Percentiles rank a stretch among this genome's conserved stretches.
Evolutionary conservation across 2,797 vertebrate species (phyloP).

Genomic region (Sebastes elongatus): DNA sequence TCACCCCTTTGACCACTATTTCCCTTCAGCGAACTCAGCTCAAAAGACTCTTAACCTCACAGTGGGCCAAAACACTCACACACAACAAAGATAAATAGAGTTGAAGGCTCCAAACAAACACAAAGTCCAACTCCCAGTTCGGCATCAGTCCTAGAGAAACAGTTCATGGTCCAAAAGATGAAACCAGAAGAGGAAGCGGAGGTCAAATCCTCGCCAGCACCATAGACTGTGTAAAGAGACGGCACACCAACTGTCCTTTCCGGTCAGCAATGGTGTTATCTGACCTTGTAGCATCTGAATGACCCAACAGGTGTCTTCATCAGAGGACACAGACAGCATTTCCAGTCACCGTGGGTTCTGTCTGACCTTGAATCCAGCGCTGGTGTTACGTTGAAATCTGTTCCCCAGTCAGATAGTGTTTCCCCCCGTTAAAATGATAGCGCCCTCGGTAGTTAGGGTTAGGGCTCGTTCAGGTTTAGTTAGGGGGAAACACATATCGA

Average conservation of each 20-base stretch:
- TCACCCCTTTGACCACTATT: neutral
- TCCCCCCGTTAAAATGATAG: too few relatives aligned
- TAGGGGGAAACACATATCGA: neutral
- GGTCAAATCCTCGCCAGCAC: too few relatives aligned
- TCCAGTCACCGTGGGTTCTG: neutral
- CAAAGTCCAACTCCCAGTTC: neutral
- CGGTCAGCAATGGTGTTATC: too few relatives aligned
- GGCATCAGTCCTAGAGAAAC: too few relatives aligned
- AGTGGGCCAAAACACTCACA: too few relatives aligned
- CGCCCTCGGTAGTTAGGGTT: neutral
- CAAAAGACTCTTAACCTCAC: neutral
- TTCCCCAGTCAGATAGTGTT: too few relatives aligned
- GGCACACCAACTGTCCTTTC: too few relatives aligned
- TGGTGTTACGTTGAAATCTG: neutral
- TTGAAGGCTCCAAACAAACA: neutral
- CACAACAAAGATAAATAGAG: neutral
- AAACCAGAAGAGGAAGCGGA: too few relatives aligned
- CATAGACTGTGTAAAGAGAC: too few relatives aligned
- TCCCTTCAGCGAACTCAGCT: neutral
- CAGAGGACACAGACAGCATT: accelerated
- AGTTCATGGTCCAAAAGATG: too few relatives aligned
- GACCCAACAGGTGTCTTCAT: too few relatives aligned
- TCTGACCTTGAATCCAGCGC: neutral
- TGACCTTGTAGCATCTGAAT: too few relatives aligned
- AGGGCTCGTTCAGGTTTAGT: neutral